Percentiles rank a stretch among this genome's conserved stretches.
Conservation (phyloP, 2,888 invertebrate genomes). For the Leptarthrus brevirostris region DNA sequence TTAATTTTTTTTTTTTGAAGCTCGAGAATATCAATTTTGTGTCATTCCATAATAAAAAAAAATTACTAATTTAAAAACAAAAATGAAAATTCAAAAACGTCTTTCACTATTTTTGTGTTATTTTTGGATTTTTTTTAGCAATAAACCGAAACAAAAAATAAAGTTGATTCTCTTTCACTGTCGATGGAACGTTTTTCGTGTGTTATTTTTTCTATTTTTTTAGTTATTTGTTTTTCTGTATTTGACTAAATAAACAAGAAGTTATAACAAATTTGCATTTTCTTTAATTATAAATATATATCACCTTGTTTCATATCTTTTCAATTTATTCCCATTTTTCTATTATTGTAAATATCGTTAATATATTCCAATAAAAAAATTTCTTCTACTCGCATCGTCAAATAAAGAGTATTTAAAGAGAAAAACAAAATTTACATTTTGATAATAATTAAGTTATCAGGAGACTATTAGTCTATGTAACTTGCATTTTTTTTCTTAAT, state of each 20-base stretch:
- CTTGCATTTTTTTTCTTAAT: slow-evolving; percentile 29
- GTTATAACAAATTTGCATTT: slow-evolving; percentile 54
- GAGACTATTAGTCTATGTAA: slow-evolving; percentile 16
- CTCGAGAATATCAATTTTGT: slow-evolving; percentile 48
- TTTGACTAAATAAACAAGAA: slow-evolving; percentile 55
- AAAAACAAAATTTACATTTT: slow-evolving; percentile 4
- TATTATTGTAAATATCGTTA: slow-evolving; percentile 52
- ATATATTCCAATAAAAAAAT: slow-evolving; percentile 13
- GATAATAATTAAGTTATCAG: slow-evolving; percentile 26
- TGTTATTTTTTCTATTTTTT: slow-evolving; percentile 21
- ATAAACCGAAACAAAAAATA: slow-evolving; percentile 1
- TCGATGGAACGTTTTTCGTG: slow-evolving; percentile 33
- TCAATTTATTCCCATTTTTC: slow-evolving; percentile 50
- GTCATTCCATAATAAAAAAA: not conserved
- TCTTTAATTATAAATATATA: slow-evolving; percentile 53
- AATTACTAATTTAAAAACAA: not conserved
- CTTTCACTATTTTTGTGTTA: slow-evolving; percentile 15
- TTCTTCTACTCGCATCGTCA: not conserved
- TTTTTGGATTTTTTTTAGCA: slow-evolving; percentile 40
- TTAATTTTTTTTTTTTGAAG: slow-evolving; percentile 46
- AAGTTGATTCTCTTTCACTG: slow-evolving; percentile 5
- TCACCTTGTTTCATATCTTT: slow-evolving; percentile 55
- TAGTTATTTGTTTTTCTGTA: slow-evolving; percentile 43
- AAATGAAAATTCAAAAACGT: not conserved
- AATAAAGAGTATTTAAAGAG: not conserved